These are phyloP conservation scores for Vidua chalybeata DNA, from an alignment of 2,113 vertebrate species.

Conservation along the genomic window DNA sequence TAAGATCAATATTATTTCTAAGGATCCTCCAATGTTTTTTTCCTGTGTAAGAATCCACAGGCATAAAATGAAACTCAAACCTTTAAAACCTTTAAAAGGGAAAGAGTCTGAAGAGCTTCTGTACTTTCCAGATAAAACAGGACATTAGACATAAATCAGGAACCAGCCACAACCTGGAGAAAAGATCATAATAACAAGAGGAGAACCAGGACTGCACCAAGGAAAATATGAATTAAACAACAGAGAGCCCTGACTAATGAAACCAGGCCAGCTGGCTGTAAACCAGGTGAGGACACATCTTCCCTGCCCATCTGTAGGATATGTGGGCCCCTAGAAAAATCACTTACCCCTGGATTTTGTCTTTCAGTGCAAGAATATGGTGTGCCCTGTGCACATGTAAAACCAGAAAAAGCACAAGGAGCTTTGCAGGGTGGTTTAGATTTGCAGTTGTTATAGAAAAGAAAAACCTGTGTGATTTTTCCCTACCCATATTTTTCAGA, in stretches of 20 bases:
- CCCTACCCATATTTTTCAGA: background rate
- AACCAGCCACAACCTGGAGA: background rate
- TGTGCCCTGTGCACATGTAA: background rate
- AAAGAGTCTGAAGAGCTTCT: background rate
- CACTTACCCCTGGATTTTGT: background rate
- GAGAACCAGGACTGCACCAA: background rate
- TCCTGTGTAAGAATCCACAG: background rate
- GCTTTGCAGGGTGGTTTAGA: background rate
- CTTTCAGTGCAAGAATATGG: background rate
- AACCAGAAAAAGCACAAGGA: background rate
- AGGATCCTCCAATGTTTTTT: background rate
- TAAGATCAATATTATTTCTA: background rate
- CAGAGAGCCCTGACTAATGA: background rate
- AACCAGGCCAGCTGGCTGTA: background rate
- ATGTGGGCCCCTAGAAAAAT: background rate
- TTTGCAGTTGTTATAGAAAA: background rate
- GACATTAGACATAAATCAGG: background rate
- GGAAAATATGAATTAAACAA: background rate
- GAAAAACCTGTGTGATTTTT: background rate
- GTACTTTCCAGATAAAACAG: background rate
- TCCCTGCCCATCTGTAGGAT: background rate
- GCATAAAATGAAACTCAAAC: background rate
- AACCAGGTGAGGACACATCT: background rate
- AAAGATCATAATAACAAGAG: background rate
- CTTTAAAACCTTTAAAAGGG: background rate